phyloP scores from a whole-genome alignment of 2,888 invertebrate species.

The Maniola hyperantus region DNA sequence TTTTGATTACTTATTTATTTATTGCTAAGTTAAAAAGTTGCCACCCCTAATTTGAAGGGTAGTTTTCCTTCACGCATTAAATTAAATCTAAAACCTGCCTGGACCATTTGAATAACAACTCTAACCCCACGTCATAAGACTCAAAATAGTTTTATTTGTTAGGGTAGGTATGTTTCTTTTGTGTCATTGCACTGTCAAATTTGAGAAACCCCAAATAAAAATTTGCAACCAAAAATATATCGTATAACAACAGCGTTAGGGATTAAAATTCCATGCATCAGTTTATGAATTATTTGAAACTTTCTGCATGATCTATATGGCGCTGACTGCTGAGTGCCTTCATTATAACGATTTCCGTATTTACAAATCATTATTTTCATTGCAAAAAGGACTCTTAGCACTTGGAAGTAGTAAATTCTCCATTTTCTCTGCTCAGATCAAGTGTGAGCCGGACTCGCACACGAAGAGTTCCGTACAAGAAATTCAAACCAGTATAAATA shows the following conservation, averaged over 20 bases:
- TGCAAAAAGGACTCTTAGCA: no score
- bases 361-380: conserved; percentile 13
- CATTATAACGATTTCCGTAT: neutral
- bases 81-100: neutral
- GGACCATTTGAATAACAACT: neutral
- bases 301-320: no score
- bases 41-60: neutral
- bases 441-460: no score
- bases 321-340: neutral
- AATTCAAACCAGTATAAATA: no score
- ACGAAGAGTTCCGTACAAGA: no score
- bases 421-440: no score
- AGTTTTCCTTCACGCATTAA: neutral
- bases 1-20: no score
- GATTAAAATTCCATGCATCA: neutral
- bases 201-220: neutral
- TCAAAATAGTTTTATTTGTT: neutral
- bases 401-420: no score
- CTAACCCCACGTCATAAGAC: neutral
- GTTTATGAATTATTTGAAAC: no score
- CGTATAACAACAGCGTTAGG: neutral
- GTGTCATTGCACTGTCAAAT: neutral
- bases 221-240: neutral
- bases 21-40: neutral
- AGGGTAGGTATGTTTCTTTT: neutral